phyloP scores from a whole-genome alignment of 2,888 invertebrate species.

The Dioctria rufipes region DNA sequence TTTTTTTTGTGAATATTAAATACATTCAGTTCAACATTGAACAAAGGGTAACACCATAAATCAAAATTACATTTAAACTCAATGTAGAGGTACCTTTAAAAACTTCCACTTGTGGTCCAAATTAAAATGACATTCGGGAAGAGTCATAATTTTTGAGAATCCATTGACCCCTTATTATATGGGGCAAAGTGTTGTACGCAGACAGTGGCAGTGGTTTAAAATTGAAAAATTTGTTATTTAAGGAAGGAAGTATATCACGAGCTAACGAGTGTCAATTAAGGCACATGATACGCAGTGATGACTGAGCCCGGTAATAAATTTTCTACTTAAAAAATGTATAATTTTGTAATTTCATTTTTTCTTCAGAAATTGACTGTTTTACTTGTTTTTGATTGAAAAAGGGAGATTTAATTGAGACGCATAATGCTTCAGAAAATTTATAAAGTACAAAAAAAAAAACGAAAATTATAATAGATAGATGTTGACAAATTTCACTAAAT shows the following conservation, averaged over 20 bases:
- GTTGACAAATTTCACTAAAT: too few species aligned
- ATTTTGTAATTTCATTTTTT: not conserved
- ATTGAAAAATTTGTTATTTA: constrained; percentile 34
- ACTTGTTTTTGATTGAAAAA: too few species aligned
- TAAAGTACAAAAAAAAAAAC: too few species aligned
- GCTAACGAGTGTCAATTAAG: constrained; percentile 43
- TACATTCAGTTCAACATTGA: too few species aligned
- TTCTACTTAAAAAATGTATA: not conserved
- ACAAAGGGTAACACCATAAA: constrained; percentile 55
- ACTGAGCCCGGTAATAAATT: constrained; percentile 18
- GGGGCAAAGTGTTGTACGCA: constrained; percentile 10
- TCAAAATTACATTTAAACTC: constrained; percentile 49
- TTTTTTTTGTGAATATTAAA: too few species aligned
- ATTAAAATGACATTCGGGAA: constrained; percentile 47
- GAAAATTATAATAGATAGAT: too few species aligned
- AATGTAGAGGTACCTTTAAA: constrained; percentile 3
- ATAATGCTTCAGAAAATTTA: too few species aligned
- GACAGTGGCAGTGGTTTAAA: constrained; percentile 35
- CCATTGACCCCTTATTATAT: constrained; percentile 36
- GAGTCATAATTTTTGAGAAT: constrained; percentile 40
- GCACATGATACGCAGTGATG: constrained; percentile 22
- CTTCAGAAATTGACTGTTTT: not conserved
- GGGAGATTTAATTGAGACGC: too few species aligned
- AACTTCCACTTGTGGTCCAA: constrained; percentile 12
- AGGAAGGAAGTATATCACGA: constrained; percentile 47